Conservation (phyloP, 2,888 invertebrate species). For the Limnephilus rhombicus region DNA sequence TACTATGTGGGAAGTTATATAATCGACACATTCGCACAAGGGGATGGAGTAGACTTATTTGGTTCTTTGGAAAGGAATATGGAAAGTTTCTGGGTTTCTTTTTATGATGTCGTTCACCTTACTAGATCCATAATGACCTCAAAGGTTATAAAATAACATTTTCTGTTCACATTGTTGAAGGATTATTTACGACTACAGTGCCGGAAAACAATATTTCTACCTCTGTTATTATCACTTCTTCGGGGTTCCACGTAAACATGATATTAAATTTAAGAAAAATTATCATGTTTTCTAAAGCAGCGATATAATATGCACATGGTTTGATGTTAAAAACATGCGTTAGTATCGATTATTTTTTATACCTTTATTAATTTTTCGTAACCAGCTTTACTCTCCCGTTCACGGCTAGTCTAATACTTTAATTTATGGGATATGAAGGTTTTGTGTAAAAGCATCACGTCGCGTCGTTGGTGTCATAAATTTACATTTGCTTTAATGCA, state of each 20-base stretch:
- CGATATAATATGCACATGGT: neutral
- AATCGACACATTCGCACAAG: too few relatives aligned
- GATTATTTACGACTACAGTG: neutral
- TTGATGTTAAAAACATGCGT: neutral
- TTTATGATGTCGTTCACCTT: too few relatives aligned
- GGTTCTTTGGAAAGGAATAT: too few relatives aligned
- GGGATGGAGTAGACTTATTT: too few relatives aligned
- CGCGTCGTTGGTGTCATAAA: neutral
- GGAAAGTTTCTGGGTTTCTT: too few relatives aligned
- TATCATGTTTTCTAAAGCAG: neutral
- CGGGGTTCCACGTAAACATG: neutral
- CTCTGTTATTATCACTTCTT: neutral
- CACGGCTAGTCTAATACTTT: neutral
- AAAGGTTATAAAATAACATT: neutral
- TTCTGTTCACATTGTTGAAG: neutral
- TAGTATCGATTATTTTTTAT: neutral
- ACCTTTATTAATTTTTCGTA: neutral
- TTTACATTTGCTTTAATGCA: neutral
- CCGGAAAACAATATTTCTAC: conserved; percentile 27
- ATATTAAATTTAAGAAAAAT: neutral
- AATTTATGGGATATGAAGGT: neutral
- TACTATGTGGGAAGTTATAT: too few relatives aligned
- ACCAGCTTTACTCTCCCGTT: neutral
- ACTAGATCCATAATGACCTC: neutral
- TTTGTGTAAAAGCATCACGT: neutral